Conservation (phyloP, 92 coral and sea anemone species). For the Chrysogorgia sp. region DNA sequence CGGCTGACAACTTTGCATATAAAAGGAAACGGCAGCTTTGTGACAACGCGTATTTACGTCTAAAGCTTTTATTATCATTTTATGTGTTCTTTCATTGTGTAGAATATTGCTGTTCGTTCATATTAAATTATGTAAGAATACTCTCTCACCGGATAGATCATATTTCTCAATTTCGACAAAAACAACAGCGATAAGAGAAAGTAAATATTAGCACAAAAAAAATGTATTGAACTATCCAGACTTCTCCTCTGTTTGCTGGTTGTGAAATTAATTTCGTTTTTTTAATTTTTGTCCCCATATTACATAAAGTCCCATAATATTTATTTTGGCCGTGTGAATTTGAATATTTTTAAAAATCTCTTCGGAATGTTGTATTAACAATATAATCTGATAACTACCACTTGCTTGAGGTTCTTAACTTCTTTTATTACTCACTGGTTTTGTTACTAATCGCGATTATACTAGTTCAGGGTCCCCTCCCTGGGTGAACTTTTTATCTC, state of each 20-base stretch:
- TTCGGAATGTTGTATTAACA: background rate
- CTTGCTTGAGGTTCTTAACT: conserved; percentile 18
- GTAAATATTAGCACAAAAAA: conserved; percentile 50
- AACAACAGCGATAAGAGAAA: conserved; percentile 49
- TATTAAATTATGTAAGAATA: conserved; percentile 4
- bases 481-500: conserved; percentile 38
- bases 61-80: conserved; percentile 25
- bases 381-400: conserved; percentile 27
- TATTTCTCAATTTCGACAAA: conserved; percentile 42
- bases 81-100: conserved; percentile 11
- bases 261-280: conserved; percentile 41
- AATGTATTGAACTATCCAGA: conserved; percentile 39
- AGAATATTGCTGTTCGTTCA: conserved; percentile 11
- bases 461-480: conserved; percentile 48
- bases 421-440: conserved; percentile 6
- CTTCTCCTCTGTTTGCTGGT: conserved; percentile 19
- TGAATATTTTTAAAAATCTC: conserved; percentile 20
- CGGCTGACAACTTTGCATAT: conserved; percentile 46
- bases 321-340: conserved; percentile 22
- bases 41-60: conserved; percentile 25
- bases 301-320: conserved; percentile 3
- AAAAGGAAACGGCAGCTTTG: conserved; percentile 53
- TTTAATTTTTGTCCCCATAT: background rate
- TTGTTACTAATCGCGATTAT: background rate
- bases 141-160: conserved; percentile 36